These are phyloP conservation scores for Lucinisca nassula DNA, from an alignment of 2,888 invertebrate species.

Conservation along the genomic window DNA sequence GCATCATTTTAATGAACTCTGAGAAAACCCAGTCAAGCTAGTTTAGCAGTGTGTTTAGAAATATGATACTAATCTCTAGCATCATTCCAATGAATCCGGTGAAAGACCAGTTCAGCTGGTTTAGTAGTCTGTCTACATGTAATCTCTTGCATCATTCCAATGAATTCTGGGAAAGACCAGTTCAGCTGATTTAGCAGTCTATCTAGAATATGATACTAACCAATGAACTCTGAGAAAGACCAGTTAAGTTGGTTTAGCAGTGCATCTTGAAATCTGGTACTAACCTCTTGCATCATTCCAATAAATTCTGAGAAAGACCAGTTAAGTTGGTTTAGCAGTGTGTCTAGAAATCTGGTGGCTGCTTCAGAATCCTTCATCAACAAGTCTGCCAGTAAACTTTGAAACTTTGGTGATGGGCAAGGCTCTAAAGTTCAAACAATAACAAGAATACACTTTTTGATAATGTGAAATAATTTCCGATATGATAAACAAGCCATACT, in stretches of 20 bases:
- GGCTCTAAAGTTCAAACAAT: constrained; percentile 89
- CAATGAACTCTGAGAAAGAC: constrained; percentile 96
- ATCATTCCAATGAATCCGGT: constrained; percentile 95
- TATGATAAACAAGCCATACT: no score
- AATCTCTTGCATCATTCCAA: constrained; percentile 94
- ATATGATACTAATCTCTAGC: constrained; percentile 92
- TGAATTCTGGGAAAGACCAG: constrained; percentile 96
- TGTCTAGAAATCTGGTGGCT: constrained; percentile 93
- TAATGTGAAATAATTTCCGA: no score
- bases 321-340: constrained; percentile 94
- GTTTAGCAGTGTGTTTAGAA: constrained; percentile 93
- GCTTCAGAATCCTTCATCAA: constrained; percentile 91
- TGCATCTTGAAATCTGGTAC: constrained; percentile 92
- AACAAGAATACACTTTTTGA: no score
- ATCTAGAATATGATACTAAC: no score
- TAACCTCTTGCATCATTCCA: constrained; percentile 93
- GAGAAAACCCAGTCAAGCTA: constrained; percentile 96
- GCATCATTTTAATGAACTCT: constrained; percentile 95
- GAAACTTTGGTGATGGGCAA: constrained; percentile 91
- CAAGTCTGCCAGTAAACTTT: constrained; percentile 91
- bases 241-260: constrained; percentile 95
- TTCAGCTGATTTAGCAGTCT: constrained; percentile 94
- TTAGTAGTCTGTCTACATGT: constrained; percentile 94
- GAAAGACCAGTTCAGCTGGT: constrained; percentile 96
- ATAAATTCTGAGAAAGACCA: constrained; percentile 97